phyloP scores from a whole-genome alignment of 2,888 invertebrate species.

The Nymphalis c-album region DNA sequence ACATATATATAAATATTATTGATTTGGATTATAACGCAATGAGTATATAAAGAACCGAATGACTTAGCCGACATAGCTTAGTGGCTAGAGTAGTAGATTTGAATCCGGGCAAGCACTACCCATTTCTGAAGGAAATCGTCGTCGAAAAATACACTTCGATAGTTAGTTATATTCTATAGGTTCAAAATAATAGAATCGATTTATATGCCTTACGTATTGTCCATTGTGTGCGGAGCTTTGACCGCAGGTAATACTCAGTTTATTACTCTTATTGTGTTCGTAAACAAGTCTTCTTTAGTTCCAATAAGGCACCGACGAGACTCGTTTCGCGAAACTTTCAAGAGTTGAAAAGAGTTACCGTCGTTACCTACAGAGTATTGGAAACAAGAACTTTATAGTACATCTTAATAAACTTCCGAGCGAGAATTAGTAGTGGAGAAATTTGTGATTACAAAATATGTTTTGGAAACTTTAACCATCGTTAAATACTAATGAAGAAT shows the following conservation, averaged over 20 bases:
- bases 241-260: conserved; percentile 6
- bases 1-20: too few relatives aligned
- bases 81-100: too few relatives aligned
- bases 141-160: too few relatives aligned
- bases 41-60: too few relatives aligned
- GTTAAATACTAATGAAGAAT: too few relatives aligned
- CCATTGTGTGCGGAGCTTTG: background rate
- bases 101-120: too few relatives aligned
- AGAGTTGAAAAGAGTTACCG: conserved; percentile 5
- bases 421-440: conserved; percentile 2
- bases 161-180: too few relatives aligned
- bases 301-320: conserved; percentile 19
- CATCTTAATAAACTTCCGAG: conserved; percentile 10
- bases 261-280: conserved; percentile 17
- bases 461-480: too few relatives aligned
- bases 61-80: too few relatives aligned
- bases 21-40: too few relatives aligned
- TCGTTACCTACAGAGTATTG: conserved; percentile 4
- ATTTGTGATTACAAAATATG: conserved; percentile 1
- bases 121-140: too few relatives aligned
- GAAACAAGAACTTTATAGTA: conserved; percentile 6
- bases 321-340: conserved; percentile 4
- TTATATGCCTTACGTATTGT: background rate
- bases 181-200: too few relatives aligned
- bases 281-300: conserved; percentile 21